These are phyloP conservation scores for Chydorus sphaericus DNA, from an alignment of 2,888 invertebrate species.

Conservation along the genomic window DNA sequence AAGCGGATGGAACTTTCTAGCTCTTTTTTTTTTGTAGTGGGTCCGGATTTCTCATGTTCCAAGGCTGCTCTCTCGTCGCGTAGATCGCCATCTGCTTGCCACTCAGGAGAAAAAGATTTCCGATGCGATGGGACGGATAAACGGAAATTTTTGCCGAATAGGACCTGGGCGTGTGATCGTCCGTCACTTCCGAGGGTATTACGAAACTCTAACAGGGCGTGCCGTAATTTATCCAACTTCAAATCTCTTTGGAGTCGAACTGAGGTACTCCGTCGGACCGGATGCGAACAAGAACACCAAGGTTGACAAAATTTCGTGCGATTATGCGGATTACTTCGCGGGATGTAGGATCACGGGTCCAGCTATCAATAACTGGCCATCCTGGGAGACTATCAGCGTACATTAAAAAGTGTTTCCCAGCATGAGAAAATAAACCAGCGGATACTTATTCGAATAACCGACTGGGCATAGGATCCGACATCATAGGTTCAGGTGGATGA, in stretches of 20 bases:
- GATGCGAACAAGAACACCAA: constrained; percentile 8
- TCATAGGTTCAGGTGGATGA: not conserved
- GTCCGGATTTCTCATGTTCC: not conserved
- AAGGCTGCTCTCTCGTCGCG: not conserved
- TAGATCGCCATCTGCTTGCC: not conserved
- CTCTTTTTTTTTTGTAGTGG: not conserved
- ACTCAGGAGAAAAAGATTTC: not conserved
- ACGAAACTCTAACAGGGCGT: constrained; percentile 4
- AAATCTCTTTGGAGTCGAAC: not conserved
- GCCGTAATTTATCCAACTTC: not conserved
- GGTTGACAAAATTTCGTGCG: constrained; percentile 13
- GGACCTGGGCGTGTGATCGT: not conserved
- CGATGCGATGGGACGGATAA: constrained; percentile 5
- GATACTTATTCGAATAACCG: constrained; percentile 4
- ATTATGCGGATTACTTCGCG: constrained; percentile 5
- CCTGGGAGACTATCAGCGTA: constrained; percentile 5
- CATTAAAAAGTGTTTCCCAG: constrained; percentile 3
- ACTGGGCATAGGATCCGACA: not conserved
- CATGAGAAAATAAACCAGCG: constrained; percentile 4
- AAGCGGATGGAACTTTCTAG: not conserved
- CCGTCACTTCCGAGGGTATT: constrained; percentile 6
- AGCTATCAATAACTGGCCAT: constrained; percentile 7
- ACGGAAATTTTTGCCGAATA: not conserved
- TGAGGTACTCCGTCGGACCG: constrained; percentile 13
- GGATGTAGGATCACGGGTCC: constrained; percentile 13